These are phyloP conservation scores for Griposia aprilina DNA, from an alignment of 2,888 invertebrate genomes.

Conservation along the genomic window DNA sequence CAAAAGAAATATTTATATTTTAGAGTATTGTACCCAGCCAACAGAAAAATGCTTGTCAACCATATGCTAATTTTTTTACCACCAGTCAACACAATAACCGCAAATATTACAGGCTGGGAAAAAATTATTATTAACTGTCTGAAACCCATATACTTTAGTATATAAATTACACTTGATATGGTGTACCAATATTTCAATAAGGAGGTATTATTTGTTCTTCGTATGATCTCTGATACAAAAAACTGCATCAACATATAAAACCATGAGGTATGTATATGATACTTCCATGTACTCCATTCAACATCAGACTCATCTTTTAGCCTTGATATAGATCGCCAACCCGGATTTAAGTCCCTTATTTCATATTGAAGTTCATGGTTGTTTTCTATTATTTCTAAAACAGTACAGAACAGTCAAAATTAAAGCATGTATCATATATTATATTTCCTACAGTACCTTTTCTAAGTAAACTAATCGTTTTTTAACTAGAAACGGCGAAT, in stretches of 20 bases:
- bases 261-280: constrained; percentile 87
- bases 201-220: constrained; percentile 72
- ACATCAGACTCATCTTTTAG: constrained; percentile 92
- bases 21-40: constrained; percentile 88
- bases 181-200: constrained; percentile 90
- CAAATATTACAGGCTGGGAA: constrained; percentile 90
- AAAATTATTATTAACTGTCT: constrained; percentile 87
- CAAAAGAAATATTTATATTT: constrained; percentile 87
- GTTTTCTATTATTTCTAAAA: constrained; percentile 80
- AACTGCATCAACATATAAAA: constrained; percentile 91
- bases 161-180: constrained; percentile 86
- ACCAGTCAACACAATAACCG: constrained; percentile 81
- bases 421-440: background rate
- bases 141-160: constrained; percentile 85
- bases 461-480: background rate
- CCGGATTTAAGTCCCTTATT: constrained; percentile 88
- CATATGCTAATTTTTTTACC: constrained; percentile 89
- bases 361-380: constrained; percentile 69
- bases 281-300: constrained; percentile 93
- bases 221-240: constrained; percentile 87
- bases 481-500: background rate
- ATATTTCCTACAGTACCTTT: background rate
- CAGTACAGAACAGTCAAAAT: constrained; percentile 22
- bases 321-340: constrained; percentile 90
- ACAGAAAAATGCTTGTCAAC: constrained; percentile 87